phyloP scores from a whole-genome alignment of 2,113 vertebrate species.

The Lepidothrix coronata region DNA sequence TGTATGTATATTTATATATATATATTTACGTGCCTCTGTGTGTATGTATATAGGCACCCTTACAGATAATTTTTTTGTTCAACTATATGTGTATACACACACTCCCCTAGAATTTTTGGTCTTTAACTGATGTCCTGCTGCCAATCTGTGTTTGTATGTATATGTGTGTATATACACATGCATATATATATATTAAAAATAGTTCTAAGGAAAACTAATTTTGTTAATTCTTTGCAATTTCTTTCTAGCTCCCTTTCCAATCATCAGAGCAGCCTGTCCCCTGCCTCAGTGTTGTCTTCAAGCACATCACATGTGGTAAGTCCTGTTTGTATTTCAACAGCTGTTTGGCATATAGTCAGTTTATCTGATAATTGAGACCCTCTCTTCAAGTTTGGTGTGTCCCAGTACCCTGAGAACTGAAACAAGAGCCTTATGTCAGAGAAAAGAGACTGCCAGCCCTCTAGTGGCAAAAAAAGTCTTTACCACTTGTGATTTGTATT shows the following conservation, averaged over 20 bases:
- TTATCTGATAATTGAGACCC: neutral
- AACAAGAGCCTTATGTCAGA: neutral
- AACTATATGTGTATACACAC: neutral
- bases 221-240: neutral
- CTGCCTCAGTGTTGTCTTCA: constrained; percentile 82
- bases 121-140: neutral
- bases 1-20: neutral
- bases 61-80: neutral
- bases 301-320: constrained; percentile 85
- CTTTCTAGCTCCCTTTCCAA: constrained; percentile 66
- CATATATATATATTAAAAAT: neutral
- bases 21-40: accelerated
- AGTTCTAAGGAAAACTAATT: neutral
- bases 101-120: neutral
- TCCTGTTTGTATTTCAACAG: neutral
- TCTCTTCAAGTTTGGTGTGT: neutral
- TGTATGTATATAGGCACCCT: accelerated
- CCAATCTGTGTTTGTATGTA: neutral
- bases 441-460: neutral
- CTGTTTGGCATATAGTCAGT: neutral
- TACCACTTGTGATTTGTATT: neutral
- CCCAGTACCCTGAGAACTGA: neutral
- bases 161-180: neutral
- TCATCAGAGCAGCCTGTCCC: constrained; percentile 86
- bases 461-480: neutral